phyloP scores from a whole-genome alignment of 2,113 vertebrate species.

The Eretmochelys imbricata region DNA sequence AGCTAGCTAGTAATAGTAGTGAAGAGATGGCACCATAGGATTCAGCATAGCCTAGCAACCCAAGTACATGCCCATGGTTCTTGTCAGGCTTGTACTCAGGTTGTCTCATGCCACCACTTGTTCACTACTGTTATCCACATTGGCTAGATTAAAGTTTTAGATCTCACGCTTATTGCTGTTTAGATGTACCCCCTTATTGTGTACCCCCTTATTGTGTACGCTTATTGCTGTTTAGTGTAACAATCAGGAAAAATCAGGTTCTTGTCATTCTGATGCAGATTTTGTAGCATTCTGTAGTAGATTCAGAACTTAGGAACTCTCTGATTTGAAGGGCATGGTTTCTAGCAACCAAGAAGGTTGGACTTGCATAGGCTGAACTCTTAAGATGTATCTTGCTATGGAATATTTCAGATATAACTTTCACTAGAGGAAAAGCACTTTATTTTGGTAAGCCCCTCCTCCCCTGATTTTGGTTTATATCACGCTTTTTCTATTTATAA shows the following conservation, averaged over 20 bases:
- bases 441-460: neutral
- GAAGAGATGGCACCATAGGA: neutral
- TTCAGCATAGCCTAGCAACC: neutral
- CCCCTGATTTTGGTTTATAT: neutral
- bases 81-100: neutral
- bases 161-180: neutral
- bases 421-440: neutral
- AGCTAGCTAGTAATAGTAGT: neutral
- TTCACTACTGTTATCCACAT: neutral
- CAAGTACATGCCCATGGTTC: neutral
- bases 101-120: neutral
- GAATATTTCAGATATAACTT: neutral
- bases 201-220: neutral
- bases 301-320: neutral
- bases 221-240: neutral
- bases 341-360: neutral
- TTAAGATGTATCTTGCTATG: neutral
- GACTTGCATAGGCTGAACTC: neutral
- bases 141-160: neutral
- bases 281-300: neutral
- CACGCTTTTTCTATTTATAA: neutral
- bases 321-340: neutral
- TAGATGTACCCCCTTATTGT: neutral
- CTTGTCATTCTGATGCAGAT: neutral
- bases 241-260: neutral